Percentiles rank a stretch among this genome's conserved stretches.
Conservation (phyloP, 53 echinoderm and acorn worm genomes). For the Hippasteria phrygiana region DNA sequence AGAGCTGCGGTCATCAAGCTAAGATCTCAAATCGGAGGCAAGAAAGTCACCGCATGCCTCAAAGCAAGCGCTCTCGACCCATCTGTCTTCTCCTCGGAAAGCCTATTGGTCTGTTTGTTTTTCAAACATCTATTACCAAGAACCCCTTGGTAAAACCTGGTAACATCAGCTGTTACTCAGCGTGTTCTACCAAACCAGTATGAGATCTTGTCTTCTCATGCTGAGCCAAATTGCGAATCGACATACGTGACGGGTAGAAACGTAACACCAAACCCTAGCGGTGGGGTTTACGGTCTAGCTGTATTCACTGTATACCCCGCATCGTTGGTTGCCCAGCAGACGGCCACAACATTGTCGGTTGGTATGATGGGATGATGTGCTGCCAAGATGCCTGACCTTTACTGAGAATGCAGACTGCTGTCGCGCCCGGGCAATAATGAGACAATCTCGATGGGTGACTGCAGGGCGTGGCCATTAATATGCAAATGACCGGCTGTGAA, state of each 20-base stretch:
- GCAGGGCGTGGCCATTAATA: neutral
- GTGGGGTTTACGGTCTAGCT: no score
- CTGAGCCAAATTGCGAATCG: constrained; percentile 18
- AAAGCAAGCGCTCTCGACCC: no score
- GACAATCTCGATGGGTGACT: constrained; percentile 25
- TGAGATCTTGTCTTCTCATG: constrained; percentile 19
- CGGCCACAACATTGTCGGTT: neutral
- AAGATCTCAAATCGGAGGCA: no score
- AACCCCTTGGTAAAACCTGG: neutral
- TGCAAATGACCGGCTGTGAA: neutral
- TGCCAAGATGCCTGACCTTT: constrained; percentile 25
- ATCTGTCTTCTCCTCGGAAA: no score
- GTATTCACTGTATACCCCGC: neutral
- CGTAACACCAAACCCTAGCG: no score
- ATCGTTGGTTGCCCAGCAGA: neutral
- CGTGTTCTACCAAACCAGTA: neutral
- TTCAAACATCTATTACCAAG: neutral
- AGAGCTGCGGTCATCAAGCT: no score
- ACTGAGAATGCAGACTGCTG: neutral
- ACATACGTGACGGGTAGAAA: neutral
- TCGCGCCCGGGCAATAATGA: neutral
- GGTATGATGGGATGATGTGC: neutral
- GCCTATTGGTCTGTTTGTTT: no score
- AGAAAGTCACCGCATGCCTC: no score
- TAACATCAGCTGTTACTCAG: neutral